phyloP scores from a whole-genome alignment of 2,113 vertebrate genomes.

The Piaya cayana region DNA sequence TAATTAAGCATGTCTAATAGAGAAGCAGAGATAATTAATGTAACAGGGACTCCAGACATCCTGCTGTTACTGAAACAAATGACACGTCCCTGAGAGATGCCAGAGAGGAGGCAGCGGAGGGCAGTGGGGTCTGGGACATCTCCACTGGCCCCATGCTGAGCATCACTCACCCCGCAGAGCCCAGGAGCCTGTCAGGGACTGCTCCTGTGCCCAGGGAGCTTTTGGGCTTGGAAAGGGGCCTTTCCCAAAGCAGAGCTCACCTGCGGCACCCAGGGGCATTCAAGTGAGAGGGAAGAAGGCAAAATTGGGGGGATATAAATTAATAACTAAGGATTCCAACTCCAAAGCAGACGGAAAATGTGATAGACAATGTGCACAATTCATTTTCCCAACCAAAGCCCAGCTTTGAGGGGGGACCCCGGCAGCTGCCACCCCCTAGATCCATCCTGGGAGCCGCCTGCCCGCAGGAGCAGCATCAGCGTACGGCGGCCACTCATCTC shows the following conservation, averaged over 20 bases:
- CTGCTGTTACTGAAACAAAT: background rate
- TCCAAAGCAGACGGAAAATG: background rate
- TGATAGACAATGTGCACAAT: fast-evolving
- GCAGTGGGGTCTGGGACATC: background rate
- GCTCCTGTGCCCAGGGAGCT: fast-evolving
- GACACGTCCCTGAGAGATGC: background rate
- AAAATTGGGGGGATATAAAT: background rate
- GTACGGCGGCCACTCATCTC: background rate
- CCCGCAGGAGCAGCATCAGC: background rate
- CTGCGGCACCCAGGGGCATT: background rate
- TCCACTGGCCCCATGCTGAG: background rate
- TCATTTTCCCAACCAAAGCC: background rate
- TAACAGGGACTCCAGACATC: slow-evolving; percentile 2
- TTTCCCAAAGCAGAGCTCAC: background rate
- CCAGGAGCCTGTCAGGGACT: background rate
- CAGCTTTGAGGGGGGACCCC: background rate
- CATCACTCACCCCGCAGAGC: background rate
- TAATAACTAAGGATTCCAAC: background rate
- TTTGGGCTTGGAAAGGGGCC: background rate
- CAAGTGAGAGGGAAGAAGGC: background rate
- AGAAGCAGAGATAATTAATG: slow-evolving; percentile 31
- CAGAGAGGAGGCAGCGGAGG: background rate
- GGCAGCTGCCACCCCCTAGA: background rate
- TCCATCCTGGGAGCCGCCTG: background rate
- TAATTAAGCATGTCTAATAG: slow-evolving; percentile 61